Conservation (phyloP, 2,888 invertebrate genomes). For the Ischnura elegans region DNA sequence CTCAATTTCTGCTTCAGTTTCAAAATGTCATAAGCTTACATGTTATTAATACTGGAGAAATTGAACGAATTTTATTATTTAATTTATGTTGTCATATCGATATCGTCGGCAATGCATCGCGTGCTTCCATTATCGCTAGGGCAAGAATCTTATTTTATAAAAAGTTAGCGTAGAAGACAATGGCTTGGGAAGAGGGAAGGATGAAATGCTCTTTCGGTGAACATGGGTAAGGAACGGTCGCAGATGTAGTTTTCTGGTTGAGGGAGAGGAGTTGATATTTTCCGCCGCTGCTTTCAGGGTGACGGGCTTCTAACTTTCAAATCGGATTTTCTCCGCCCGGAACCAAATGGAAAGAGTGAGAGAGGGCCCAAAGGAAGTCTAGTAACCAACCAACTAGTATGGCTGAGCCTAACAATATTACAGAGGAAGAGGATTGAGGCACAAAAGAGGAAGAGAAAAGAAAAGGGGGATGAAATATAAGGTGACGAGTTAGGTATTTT, state of each 20-base stretch:
- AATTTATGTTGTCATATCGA: too few relatives aligned
- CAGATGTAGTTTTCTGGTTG: not conserved
- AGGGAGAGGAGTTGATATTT: not conserved
- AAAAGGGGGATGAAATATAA: not conserved
- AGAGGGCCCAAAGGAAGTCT: not conserved
- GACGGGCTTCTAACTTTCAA: not conserved
- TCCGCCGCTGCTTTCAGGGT: constrained; percentile 19
- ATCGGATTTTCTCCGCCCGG: constrained; percentile 12
- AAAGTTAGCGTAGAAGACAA: too few relatives aligned
- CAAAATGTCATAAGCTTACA: too few relatives aligned
- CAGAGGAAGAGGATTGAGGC: not conserved
- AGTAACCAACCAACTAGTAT: not conserved
- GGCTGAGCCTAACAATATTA: not conserved
- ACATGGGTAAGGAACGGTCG: not conserved
- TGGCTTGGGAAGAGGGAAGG: not conserved
- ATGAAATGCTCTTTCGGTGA: too few relatives aligned
- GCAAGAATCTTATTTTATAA: too few relatives aligned
- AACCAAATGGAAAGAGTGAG: constrained; percentile 16
- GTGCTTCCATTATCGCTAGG: too few relatives aligned
- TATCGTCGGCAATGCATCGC: too few relatives aligned
- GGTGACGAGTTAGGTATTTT: too few relatives aligned
- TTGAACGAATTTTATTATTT: too few relatives aligned
- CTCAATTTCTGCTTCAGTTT: too few relatives aligned
- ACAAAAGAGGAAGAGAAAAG: constrained; percentile 29
- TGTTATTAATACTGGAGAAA: too few relatives aligned